A percentile compares a stretch with the other conserved stretches of the same genome.
Evolutionary conservation across 2,113 vertebrate genomes (phyloP).

Genomic region (Nyctibius bracteatus): DNA sequence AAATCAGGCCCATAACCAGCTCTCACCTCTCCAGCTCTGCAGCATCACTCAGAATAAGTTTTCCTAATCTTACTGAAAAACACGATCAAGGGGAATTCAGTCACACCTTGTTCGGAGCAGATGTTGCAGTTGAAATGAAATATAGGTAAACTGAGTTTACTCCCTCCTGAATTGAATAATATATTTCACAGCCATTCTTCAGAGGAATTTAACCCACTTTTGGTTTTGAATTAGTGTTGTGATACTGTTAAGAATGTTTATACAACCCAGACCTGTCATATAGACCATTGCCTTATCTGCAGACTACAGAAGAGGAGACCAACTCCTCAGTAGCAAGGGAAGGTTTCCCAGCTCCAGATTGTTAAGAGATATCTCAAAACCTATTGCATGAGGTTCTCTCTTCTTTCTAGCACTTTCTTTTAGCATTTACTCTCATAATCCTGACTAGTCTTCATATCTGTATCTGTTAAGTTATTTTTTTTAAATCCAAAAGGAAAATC

Average conservation of each 20-base stretch:
- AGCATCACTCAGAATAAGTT: neutral
- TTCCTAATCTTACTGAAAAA: neutral
- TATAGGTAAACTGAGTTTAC: neutral
- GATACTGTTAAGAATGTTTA: neutral
- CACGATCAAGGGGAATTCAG: neutral
- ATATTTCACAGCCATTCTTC: neutral
- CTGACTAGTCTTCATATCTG: neutral
- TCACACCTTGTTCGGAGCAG: neutral
- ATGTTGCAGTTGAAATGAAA: neutral
- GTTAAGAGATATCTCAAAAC: neutral
- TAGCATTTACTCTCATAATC: neutral
- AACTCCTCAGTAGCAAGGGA: neutral
- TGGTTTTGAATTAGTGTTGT: neutral
- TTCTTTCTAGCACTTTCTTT: neutral
- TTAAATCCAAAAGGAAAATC: neutral
- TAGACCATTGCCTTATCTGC: neutral
- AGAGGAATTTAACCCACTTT: neutral
- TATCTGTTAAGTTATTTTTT: neutral
- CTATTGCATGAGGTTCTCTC: neutral
- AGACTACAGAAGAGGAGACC: neutral
- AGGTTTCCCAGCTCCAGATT: neutral
- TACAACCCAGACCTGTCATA: neutral
- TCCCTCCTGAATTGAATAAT: neutral
- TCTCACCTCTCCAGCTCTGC: neutral
- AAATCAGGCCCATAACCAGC: neutral